Conservation (phyloP, 2,888 invertebrate genomes). For the Drosophila peninsularis region DNA sequence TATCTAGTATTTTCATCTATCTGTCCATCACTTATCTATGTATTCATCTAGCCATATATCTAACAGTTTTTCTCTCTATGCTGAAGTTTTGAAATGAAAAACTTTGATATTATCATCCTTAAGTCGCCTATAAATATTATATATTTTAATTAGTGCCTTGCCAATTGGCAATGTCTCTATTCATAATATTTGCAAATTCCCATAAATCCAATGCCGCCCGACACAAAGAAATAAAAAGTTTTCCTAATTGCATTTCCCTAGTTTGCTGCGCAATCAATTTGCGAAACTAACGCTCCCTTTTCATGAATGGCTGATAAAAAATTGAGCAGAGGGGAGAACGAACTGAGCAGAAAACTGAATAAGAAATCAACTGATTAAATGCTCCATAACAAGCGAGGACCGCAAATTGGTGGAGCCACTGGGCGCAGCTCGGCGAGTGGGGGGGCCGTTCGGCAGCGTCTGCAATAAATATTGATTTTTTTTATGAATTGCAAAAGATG, state of each 20-base stretch:
- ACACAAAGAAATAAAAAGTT: slow-evolving; percentile 20
- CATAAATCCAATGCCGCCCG: not conserved
- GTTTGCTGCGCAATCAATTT: slow-evolving; percentile 43
- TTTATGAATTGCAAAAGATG: slow-evolving; percentile 74
- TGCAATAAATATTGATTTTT: slow-evolving; percentile 79
- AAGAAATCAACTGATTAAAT: slow-evolving; percentile 78
- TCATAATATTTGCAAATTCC: slow-evolving; percentile 14
- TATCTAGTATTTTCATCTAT: too few species aligned
- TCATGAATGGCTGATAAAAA: slow-evolving; percentile 10
- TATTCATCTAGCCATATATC: too few species aligned
- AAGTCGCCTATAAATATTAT: not conserved
- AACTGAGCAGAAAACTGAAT: slow-evolving; percentile 49
- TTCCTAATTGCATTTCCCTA: slow-evolving; percentile 65
- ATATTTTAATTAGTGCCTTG: slow-evolving; percentile 30
- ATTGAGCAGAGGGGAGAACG: slow-evolving; percentile 8
- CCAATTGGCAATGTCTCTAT: slow-evolving; percentile 10
- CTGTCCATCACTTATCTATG: too few species aligned
- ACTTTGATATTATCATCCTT: not conserved
- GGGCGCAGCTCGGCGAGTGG: not conserved
- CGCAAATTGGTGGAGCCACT: slow-evolving; percentile 55
- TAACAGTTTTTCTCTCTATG: too few species aligned
- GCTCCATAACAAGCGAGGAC: slow-evolving; percentile 70
- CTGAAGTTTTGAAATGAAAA: too few species aligned
- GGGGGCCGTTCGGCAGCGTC: slow-evolving; percentile 15
- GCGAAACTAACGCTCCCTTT: slow-evolving; percentile 8